Percentiles rank a stretch among this genome's conserved stretches.
Evolutionary conservation across 2,797 vertebrate species (phyloP).

Genomic region (Pelobates cultripes): DNA sequence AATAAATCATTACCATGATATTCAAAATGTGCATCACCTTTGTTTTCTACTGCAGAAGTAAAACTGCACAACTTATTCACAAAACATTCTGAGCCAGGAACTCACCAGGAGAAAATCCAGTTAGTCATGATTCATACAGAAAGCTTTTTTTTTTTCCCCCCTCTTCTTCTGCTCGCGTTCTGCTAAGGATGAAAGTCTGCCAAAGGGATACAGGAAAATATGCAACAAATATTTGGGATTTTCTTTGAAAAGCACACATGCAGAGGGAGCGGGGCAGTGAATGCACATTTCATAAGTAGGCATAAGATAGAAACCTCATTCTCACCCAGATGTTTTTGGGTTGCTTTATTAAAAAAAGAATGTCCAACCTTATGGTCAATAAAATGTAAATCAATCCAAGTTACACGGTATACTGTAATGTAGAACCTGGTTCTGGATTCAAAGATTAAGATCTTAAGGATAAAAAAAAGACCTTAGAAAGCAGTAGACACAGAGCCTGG

Average conservation of each 20-base stretch:
- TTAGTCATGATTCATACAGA: slow-evolving; percentile 42
- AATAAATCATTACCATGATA: no score
- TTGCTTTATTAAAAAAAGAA: neutral
- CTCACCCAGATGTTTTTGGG: no score
- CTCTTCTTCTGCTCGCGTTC: neutral
- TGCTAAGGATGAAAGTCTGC: neutral
- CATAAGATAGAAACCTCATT: no score
- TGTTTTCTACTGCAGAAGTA: neutral
- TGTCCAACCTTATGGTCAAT: neutral
- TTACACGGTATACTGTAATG: no score
- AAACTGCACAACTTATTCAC: neutral
- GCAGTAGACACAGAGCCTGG: slow-evolving; percentile 27
- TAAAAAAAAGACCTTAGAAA: slow-evolving; percentile 10
- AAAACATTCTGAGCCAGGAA: slow-evolving; percentile 12
- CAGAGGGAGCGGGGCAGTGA: neutral
- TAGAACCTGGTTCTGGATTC: no score
- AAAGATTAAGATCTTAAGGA: no score
- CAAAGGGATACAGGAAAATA: slow-evolving; percentile 37
- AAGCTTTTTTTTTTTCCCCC: neutral
- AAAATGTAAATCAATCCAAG: no score
- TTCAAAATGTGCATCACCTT: neutral
- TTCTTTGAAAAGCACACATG: slow-evolving; percentile 24
- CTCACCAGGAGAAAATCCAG: slow-evolving; percentile 29
- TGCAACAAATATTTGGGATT: slow-evolving; percentile 38
- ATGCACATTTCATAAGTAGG: no score